A percentile compares a stretch with the other conserved stretches of the same genome.
Evolutionary conservation across 2,113 vertebrate species (phyloP).

Genomic region (Caracal caracal): DNA sequence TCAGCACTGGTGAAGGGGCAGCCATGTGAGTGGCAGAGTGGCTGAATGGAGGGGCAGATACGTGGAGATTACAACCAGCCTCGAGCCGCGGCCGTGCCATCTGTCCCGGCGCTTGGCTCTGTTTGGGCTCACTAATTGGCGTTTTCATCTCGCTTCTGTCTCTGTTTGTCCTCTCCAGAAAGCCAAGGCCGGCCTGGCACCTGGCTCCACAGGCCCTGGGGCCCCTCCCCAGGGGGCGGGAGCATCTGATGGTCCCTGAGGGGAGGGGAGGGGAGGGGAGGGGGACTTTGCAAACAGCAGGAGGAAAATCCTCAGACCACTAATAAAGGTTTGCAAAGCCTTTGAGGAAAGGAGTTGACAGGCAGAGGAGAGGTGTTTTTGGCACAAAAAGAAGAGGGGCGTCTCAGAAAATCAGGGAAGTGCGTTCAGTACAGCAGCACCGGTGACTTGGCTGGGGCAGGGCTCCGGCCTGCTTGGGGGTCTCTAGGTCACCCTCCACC

Average conservation of each 20-base stretch:
- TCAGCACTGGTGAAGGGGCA: too few species aligned
- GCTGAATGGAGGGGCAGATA: not conserved
- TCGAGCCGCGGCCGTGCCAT: fast-evolving
- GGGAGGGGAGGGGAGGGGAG: not conserved
- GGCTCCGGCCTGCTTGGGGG: too few species aligned
- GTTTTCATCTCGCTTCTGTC: not conserved
- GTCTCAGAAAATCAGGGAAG: fast-evolving
- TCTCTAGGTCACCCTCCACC: not conserved
- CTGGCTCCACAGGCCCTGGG: not conserved
- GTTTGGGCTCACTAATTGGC: not conserved
- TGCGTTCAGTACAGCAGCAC: too few species aligned
- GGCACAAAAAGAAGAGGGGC: fast-evolving
- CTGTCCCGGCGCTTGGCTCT: not conserved
- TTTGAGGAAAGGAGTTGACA: too few species aligned
- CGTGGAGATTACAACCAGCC: fast-evolving
- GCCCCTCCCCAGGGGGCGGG: fast-evolving
- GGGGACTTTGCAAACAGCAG: not conserved
- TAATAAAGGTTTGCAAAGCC: not conserved
- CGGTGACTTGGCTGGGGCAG: fast-evolving
- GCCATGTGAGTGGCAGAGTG: not conserved
- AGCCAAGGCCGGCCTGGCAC: not conserved
- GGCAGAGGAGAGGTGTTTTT: too few species aligned
- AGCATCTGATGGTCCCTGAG: not conserved
- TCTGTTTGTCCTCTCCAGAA: not conserved
- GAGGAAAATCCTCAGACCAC: not conserved